A percentile compares a stretch with the other conserved stretches of the same genome.
phyloP scores from a whole-genome alignment of 1,140 invertebrate species.

The Zaprionus davidi region DNA sequence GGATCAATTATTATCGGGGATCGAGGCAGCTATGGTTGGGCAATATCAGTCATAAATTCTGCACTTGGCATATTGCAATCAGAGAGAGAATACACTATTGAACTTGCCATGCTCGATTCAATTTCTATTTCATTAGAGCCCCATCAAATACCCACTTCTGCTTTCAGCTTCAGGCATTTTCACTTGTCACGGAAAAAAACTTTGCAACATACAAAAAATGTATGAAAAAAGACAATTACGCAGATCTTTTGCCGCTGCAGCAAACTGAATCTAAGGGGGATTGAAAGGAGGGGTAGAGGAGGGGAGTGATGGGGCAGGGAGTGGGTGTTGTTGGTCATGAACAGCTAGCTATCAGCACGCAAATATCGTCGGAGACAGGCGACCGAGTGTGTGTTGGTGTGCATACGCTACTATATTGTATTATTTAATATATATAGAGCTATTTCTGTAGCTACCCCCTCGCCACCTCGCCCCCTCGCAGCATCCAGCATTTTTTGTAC shows the following conservation, averaged over 20 bases:
- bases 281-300: background rate
- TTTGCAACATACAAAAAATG: slow-evolving; percentile 32
- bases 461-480: background rate
- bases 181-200: slow-evolving; percentile 44
- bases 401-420: slow-evolving; percentile 3
- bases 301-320: background rate
- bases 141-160: background rate
- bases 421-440: slow-evolving; percentile 38
- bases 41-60: slow-evolving; percentile 6
- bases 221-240: slow-evolving; percentile 60
- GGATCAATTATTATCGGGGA: background rate
- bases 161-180: background rate
- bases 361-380: slow-evolving; percentile 40
- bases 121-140: background rate
- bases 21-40: background rate
- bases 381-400: slow-evolving; percentile 23
- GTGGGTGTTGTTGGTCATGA: slow-evolving; percentile 31
- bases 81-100: slow-evolving; percentile 12
- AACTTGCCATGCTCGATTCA: slow-evolving; percentile 23
- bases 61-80: slow-evolving; percentile 23
- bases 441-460: slow-evolving; percentile 55
- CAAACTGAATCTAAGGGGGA: background rate
- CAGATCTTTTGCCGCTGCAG: slow-evolving; percentile 67
- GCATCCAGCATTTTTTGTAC: slow-evolving; percentile 1
- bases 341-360: slow-evolving; percentile 35